Conservation (phyloP, 2,888 invertebrate species). For the Maniola hyperantus region DNA sequence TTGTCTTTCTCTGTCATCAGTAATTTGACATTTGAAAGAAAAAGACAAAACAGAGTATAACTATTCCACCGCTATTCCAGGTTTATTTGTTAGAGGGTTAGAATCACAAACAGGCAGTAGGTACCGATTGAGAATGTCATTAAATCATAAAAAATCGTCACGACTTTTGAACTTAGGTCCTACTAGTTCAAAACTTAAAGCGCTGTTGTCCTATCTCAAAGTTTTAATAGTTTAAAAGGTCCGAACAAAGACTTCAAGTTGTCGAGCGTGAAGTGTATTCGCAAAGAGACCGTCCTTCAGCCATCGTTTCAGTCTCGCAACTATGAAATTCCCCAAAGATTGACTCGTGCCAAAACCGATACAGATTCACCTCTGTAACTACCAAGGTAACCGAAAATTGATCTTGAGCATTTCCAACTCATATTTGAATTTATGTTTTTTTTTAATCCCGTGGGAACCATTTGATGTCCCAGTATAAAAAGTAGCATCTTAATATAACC, state of each 20-base stretch:
- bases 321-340: slow-evolving; percentile 1
- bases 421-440: too few species aligned
- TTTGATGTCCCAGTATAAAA: too few species aligned
- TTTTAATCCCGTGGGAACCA: too few species aligned
- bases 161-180: slow-evolving; percentile 6
- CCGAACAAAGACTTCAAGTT: slow-evolving; percentile 26
- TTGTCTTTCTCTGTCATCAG: too few species aligned
- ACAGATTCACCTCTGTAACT: too few species aligned
- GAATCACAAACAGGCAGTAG: too few species aligned
- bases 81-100: too few species aligned
- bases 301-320: slow-evolving; percentile 4
- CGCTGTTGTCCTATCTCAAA: slow-evolving; percentile 13
- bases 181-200: slow-evolving; percentile 10
- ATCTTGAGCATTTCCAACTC: too few species aligned
- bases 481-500: too few species aligned
- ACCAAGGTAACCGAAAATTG: background rate
- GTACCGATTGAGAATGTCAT: background rate
- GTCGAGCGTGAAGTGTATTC: slow-evolving; percentile 23
- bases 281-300: slow-evolving; percentile 32
- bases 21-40: too few species aligned
- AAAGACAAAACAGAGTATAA: too few species aligned
- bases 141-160: background rate
- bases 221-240: slow-evolving; percentile 31
- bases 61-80: too few species aligned
- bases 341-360: background rate